Percentiles rank a stretch among this genome's conserved stretches.
These are phyloP conservation scores for Brotula barbata DNA, from an alignment of 2,797 vertebrate species.

Conservation along the genomic window DNA sequence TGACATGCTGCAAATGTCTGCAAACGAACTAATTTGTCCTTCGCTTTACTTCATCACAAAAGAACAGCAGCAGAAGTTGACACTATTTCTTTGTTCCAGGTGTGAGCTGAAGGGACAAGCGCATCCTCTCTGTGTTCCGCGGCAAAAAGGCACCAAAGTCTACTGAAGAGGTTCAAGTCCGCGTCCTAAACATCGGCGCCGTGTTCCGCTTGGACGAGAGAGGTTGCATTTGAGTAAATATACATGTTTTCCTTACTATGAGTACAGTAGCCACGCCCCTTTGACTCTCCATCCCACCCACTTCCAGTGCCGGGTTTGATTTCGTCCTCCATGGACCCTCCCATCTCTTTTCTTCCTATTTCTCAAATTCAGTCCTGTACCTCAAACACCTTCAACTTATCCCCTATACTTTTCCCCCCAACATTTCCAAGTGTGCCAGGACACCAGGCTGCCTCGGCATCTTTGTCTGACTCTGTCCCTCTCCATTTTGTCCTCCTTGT, in stretches of 20 bases:
- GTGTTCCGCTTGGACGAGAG: not conserved
- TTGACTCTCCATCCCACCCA: not conserved
- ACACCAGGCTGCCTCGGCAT: no score
- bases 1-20: not conserved
- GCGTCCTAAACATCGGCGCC: constrained; percentile 1
- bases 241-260: constrained; percentile 43
- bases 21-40: not conserved
- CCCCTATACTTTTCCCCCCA: no score
- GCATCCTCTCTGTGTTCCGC: constrained; percentile 41
- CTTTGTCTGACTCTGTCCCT: no score
- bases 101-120: constrained; percentile 28
- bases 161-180: not conserved
- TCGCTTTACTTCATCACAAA: not conserved
- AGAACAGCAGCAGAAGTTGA: not conserved
- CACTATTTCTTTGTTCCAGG: constrained; percentile 54
- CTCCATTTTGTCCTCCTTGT: not conserved
- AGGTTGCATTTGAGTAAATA: constrained; percentile 51
- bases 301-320: constrained; percentile 37
- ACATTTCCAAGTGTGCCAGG: no score
- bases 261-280: constrained; percentile 58
- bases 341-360: constrained; percentile 1
- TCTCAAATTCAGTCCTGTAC: constrained; percentile 43
- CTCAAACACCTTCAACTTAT: no score
- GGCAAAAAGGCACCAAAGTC: not conserved
- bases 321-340: constrained; percentile 38